Evolutionary conservation across 1,140 invertebrate genomes (phyloP).

Genomic region (Rhizoglyphus robini): DNA sequence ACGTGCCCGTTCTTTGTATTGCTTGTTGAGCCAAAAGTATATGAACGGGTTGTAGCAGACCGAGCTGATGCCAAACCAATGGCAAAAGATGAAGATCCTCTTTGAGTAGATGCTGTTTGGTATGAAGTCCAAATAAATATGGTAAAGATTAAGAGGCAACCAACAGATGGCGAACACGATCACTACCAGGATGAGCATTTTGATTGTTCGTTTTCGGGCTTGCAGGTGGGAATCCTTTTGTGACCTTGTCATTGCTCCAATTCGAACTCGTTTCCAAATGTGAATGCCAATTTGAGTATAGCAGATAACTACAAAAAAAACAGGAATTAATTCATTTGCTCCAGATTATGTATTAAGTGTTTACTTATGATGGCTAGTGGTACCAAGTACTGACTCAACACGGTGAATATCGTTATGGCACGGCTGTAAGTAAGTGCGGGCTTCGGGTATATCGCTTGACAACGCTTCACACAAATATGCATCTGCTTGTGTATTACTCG

Average conservation of each 20-base stretch:
- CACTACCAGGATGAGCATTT: slow-evolving; percentile 17
- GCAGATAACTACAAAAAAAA: slow-evolving; percentile 7
- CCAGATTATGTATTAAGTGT: neutral
- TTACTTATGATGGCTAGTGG: neutral
- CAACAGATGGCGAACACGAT: slow-evolving; percentile 13
- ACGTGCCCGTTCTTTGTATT: neutral
- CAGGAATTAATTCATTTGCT: neutral
- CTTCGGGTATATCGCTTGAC: too few relatives aligned
- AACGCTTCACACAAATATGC: neutral
- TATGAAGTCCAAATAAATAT: neutral
- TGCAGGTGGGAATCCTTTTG: neutral
- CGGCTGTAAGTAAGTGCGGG: too few relatives aligned
- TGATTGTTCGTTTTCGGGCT: slow-evolving; percentile 4
- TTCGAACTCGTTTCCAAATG: slow-evolving; percentile 16
- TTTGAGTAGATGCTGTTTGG: slow-evolving; percentile 6
- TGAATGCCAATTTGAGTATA: slow-evolving; percentile 15
- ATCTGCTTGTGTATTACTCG: slow-evolving; percentile 20
- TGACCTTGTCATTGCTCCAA: slow-evolving; percentile 14
- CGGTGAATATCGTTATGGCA: slow-evolving; percentile 6
- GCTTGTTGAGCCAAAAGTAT: slow-evolving; percentile 71
- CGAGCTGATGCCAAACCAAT: slow-evolving; percentile 87
- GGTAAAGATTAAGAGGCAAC: neutral
- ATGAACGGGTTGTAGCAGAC: slow-evolving; percentile 89
- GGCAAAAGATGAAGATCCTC: slow-evolving; percentile 58
- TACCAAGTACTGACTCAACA: neutral